Evolutionary conservation across 2,113 vertebrate genomes (phyloP).

Genomic region (Chaenogobius annularis): DNA sequence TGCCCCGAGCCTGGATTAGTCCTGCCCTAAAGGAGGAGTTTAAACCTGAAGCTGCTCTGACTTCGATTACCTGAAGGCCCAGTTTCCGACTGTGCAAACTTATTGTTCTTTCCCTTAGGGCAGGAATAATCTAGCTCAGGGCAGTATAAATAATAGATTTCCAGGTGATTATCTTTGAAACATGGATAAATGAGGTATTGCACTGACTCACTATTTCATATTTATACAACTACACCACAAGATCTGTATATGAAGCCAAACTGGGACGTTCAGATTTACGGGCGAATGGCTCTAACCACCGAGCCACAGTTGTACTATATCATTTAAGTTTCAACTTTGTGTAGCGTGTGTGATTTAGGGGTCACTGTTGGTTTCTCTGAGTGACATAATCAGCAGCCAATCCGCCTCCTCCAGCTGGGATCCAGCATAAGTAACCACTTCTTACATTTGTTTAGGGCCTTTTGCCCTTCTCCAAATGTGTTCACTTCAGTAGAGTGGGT

Average conservation of each 20-base stretch:
- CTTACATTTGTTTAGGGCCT: constrained; percentile 27
- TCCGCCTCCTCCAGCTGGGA: constrained; percentile 39
- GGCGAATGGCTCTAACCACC: background rate
- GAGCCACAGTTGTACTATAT: background rate
- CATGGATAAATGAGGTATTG: too few relatives aligned
- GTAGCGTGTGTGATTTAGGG: background rate
- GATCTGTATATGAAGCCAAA: background rate
- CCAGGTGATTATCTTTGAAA: too few relatives aligned
- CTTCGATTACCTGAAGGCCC: too few relatives aligned
- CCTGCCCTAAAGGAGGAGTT: too few relatives aligned
- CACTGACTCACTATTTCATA: too few relatives aligned
- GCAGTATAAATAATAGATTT: too few relatives aligned
- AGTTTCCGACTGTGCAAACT: too few relatives aligned
- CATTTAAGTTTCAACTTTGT: background rate
- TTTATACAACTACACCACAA: background rate
- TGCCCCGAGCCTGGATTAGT: too few relatives aligned
- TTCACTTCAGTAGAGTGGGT: constrained; percentile 9
- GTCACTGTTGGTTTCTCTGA: background rate
- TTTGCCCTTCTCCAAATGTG: background rate
- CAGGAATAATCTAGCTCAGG: too few relatives aligned
- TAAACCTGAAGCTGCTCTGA: too few relatives aligned
- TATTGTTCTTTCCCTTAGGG: too few relatives aligned
- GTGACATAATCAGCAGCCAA: constrained; percentile 19
- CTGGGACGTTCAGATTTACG: background rate
- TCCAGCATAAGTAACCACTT: constrained; percentile 8